Evolutionary conservation across 2,888 invertebrate species (phyloP), one percentile per base, ranked within the genome.

Genomic region (Philaethria dido): DNA sequence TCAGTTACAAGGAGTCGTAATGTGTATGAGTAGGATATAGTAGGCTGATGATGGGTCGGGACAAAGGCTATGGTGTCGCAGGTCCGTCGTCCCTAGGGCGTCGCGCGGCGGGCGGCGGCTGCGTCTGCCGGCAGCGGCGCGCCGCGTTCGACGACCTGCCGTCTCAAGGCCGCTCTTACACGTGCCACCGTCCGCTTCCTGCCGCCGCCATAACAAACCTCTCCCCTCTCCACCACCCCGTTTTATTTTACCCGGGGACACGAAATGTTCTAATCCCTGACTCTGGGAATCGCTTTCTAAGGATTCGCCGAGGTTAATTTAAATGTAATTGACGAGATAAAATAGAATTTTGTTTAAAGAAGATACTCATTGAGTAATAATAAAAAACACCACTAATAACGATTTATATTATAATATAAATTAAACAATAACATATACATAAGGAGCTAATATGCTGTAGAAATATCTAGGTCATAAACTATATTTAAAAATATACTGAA

Each of bases 121-220:
- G 78, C 76, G 82, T 80, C 82, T 80, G 70, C 72, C 74, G 74
- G 73, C 72, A 72, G 75, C 76, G 82, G 80, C 84, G 86, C 84
- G 85, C 68, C 83, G 86, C 88, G 88, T 81, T 84, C 87, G 86
- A 80, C 88, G 88, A 89, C 89, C 88, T 81, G 82, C 82, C 83
- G 90, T 89, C 89, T 89, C 91, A 90, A 90, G 90, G 90, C 89
- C 89, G 89, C 82, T 82, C 81, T 86, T 89, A 89, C 90, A 88
- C 90, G 91, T 88, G 88, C 88, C 87, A 84, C 83, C 80, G 85
- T 84, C 80, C 86, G 87, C 86, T 89, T 88, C 77, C 89, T 87
- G 87, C 85, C 88, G 85, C 84, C 87, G 88, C 87, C 89, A 89
- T 89, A 89, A 89, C 88, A 89, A 89, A 87, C 87, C 86, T 81